phyloP scores from a whole-genome alignment of 2,113 vertebrate species.

The Hippocampus zosterae region DNA sequence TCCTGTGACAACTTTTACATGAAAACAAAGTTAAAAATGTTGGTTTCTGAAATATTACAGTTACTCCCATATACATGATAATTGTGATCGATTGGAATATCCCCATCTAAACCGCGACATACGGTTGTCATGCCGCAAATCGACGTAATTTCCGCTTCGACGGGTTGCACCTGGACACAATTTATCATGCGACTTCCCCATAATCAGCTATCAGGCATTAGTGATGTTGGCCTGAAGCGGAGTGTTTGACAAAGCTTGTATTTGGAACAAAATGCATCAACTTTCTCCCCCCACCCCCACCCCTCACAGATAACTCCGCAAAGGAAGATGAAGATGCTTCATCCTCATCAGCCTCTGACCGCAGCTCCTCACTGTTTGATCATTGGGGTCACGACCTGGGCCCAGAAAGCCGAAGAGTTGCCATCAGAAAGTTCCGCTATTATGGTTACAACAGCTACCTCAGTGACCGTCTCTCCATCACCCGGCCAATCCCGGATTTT shows the following conservation, averaged over 20 bases:
- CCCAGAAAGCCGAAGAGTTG: slow-evolving; percentile 79
- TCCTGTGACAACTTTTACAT: no score
- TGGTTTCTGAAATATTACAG: no score
- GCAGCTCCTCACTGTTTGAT: slow-evolving; percentile 80
- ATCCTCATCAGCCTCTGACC: slow-evolving; percentile 72
- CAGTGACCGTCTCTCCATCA: slow-evolving; percentile 88
- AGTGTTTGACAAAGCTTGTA: not conserved
- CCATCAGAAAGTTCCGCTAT: slow-evolving; percentile 91
- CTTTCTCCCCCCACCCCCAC: not conserved
- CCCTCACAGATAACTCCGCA: slow-evolving; percentile 81
- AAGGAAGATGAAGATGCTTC: slow-evolving; percentile 75
- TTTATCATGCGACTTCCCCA: not conserved
- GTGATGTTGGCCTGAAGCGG: not conserved
- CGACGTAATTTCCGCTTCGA: no score
- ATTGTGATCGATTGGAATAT: no score
- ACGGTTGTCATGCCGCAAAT: no score
- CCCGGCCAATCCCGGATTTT: slow-evolving; percentile 82
- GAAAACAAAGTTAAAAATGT: no score
- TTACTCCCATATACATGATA: no score
- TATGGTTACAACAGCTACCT: slow-evolving; percentile 96
- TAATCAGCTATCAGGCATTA: not conserved
- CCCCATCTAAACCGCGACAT: no score
- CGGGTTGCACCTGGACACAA: no score
- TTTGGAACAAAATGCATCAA: no score
- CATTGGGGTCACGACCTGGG: slow-evolving; percentile 92